Base-by-base conservation (phyloP, 2,888 invertebrate genomes). In the Dicranocentrus wangi region DNA sequence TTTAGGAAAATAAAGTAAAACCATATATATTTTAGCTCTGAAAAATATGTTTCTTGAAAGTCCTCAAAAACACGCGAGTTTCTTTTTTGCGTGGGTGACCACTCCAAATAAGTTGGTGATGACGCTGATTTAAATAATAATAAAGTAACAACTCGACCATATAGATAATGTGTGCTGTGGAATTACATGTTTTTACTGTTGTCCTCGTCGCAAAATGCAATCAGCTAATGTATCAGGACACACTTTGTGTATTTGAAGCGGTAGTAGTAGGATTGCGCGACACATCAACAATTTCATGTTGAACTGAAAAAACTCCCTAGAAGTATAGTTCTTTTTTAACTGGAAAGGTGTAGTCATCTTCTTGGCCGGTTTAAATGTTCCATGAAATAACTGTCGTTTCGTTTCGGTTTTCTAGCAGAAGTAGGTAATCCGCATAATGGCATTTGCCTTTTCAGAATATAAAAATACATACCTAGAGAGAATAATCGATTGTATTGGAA, bases 361-460 rank as follows among this genome's bases (percentile, higher is more conserved):
- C 32, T n/a, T n/a, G 55, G 39, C 60, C 69, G 47, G 21, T 32
- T 25, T 69, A 42, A 53, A 77, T 77, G 76, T 61, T 77, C 32
- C 61, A 39, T 68, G 32, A 47, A 76, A 60, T 75, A 32, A 32
- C 10, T 32, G 10, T 32, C 5, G 32, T 32, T 10, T 32, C 43
- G 10, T 70, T 21, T 42, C 23, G 17, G 23, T 32, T 32, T 32
- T 32, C 32, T 32, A 32, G 32, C 3, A 32, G 10, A 32, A 3
- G 10, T 32, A 58, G 25, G 23, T 60, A 76, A 68, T 68, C 51
- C 17, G n/a, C 47, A 19, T 68, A 77, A 77, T 69, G 76, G 69
- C 23, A 47, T 68, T 23, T 43, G 63, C 19, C 32, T 69, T 71
- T 58, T 43, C 23, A 42, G 8, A n/a, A 8, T 61, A 28, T 28